Percentiles rank a stretch among this genome's conserved stretches.
These are phyloP conservation scores for Yponomeuta plumbellus DNA, from an alignment of 2,888 invertebrate genomes.

Conservation along the genomic window DNA sequence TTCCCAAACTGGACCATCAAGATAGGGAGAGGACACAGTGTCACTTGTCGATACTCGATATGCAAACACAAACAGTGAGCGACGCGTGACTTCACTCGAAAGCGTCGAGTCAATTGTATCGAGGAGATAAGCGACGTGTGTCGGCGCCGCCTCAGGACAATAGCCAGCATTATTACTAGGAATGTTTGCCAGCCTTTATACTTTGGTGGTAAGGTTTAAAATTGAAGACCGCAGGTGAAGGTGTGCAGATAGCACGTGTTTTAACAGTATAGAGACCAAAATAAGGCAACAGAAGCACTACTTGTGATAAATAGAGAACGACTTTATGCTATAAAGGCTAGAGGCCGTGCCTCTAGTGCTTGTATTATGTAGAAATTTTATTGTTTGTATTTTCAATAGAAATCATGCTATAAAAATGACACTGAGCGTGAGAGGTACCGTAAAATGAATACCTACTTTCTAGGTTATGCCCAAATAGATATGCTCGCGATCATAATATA, in stretches of 20 bases:
- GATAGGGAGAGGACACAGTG: conserved; percentile 29
- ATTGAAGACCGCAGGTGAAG: conserved; percentile 45
- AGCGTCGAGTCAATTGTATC: conserved; percentile 33
- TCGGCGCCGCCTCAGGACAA: conserved; percentile 41
- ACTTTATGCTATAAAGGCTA: too few species aligned
- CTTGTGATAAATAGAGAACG: neutral
- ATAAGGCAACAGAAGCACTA: neutral
- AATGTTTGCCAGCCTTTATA: conserved; percentile 21
- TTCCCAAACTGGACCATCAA: conserved; percentile 14
- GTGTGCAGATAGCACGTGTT: conserved; percentile 6
- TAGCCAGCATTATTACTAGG: conserved; percentile 8
- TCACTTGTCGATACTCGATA: conserved; percentile 58
- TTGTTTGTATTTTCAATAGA: too few species aligned
- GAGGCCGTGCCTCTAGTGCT: too few species aligned
- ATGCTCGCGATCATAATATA: too few species aligned
- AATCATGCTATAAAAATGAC: too few species aligned
- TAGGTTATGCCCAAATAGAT: too few species aligned
- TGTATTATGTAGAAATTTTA: too few species aligned
- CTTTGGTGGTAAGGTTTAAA: conserved; percentile 30
- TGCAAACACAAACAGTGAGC: conserved; percentile 54
- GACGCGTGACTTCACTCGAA: conserved; percentile 67
- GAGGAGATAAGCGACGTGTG: conserved; percentile 65
- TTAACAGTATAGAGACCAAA: neutral
- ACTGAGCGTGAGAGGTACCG: too few species aligned
- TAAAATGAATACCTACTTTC: too few species aligned